Evolutionary conservation across 2,888 invertebrate genomes (phyloP).

Genomic region (Heterodera filipjevi): DNA sequence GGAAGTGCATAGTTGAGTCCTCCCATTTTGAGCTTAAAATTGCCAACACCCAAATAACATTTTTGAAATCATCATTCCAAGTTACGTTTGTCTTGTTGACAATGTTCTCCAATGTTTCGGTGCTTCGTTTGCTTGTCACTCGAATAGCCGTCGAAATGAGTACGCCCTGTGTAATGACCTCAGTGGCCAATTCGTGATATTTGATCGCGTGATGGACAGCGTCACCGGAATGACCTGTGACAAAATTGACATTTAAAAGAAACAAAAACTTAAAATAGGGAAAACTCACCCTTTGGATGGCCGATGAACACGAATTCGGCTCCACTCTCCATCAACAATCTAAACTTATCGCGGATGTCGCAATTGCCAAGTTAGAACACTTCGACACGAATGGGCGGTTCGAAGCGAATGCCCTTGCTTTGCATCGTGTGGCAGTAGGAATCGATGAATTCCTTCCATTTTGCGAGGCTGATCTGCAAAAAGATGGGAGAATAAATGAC

Average conservation of each 20-base stretch:
- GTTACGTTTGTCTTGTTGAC: constrained; percentile 46
- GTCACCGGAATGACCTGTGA: neutral
- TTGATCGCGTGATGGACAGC: constrained; percentile 29
- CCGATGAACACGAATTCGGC: constrained; percentile 32
- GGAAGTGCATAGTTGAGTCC: constrained; percentile 49
- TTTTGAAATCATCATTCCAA: constrained; percentile 15
- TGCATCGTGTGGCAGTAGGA: neutral
- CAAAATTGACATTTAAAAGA: constrained; percentile 23
- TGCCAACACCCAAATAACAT: constrained; percentile 11
- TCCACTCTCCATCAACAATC: neutral
- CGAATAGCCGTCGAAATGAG: constrained; percentile 40
- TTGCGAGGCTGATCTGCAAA: neutral
- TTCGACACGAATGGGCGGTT: constrained; percentile 10
- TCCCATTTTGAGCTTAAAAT: constrained; percentile 43
- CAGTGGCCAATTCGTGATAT: constrained; percentile 37
- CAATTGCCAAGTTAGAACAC: neutral
- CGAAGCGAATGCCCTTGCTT: constrained; percentile 9
- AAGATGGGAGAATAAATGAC: neutral
- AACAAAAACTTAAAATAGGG: neutral
- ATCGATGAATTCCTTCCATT: neutral
- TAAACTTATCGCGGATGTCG: constrained; percentile 12
- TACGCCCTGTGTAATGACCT: constrained; percentile 49
- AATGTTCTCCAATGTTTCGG: constrained; percentile 48
- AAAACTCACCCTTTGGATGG: constrained; percentile 25
- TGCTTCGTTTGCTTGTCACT: constrained; percentile 30